These are phyloP conservation scores for Abrostola tripartita DNA, from an alignment of 2,888 invertebrate genomes.

Conservation along the genomic window DNA sequence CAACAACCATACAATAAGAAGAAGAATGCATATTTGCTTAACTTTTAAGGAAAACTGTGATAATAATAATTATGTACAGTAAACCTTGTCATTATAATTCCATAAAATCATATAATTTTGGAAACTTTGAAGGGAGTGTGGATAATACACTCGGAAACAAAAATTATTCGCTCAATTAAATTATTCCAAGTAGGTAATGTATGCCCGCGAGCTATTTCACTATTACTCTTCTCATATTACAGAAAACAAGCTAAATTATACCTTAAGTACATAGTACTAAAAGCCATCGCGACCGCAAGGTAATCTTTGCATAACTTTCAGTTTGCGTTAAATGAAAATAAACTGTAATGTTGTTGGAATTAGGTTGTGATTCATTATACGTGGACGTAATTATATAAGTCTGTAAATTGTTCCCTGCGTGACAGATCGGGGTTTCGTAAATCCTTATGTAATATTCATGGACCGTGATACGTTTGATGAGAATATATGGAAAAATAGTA, in stretches of 20 bases:
- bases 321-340: constrained; percentile 36
- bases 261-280: constrained; percentile 23
- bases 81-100: not conserved
- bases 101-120: not conserved
- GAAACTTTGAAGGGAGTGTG: not conserved
- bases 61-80: not conserved
- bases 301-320: constrained; percentile 16
- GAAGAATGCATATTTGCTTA: no score
- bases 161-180: constrained; percentile 34
- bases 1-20: no score
- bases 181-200: constrained; percentile 31
- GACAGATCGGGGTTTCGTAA: constrained; percentile 42
- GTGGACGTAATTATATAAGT: constrained; percentile 18
- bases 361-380: constrained; percentile 40
- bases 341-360: constrained; percentile 24
- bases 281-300: constrained; percentile 21
- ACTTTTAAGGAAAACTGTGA: no score
- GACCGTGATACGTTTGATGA: constrained; percentile 18
- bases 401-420: constrained; percentile 37
- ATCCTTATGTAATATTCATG: constrained; percentile 58
- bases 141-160: constrained; percentile 15
- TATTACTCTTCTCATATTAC: constrained; percentile 1
- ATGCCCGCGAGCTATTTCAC: constrained; percentile 15
- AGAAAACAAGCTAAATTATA: constrained; percentile 16
- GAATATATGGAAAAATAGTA: not conserved